A percentile compares a stretch with the other conserved stretches of the same genome.
phyloP scores from a whole-genome alignment of 1,140 invertebrate genomes.

The Lanistes nyassanus region DNA sequence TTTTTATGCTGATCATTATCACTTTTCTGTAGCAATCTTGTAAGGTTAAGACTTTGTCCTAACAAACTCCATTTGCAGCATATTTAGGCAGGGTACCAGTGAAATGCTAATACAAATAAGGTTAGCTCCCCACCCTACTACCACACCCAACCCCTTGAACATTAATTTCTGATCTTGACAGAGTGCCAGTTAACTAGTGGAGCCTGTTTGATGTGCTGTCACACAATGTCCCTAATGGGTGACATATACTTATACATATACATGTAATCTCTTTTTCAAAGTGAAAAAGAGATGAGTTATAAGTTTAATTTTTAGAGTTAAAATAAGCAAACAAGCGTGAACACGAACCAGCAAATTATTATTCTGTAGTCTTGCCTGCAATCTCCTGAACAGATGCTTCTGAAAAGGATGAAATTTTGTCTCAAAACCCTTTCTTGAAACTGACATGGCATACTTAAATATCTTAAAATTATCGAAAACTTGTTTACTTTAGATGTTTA shows the following conservation, averaged over 20 bases:
- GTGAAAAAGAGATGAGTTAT: no score
- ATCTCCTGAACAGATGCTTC: slow-evolving; percentile 46
- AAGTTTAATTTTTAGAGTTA: no score
- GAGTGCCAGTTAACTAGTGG: no score
- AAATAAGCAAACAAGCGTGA: neutral
- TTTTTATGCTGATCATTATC: neutral
- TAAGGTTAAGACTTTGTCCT: no score
- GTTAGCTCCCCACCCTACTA: no score
- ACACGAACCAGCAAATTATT: slow-evolving; percentile 40
- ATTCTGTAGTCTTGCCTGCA: slow-evolving; percentile 51
- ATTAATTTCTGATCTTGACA: no score
- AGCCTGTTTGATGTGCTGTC: no score
- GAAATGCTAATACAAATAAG: neutral
- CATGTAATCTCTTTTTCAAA: no score
- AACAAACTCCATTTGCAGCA: neutral
- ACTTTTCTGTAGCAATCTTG: neutral
- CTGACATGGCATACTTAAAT: neutral
- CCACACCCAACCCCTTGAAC: no score
- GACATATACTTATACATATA: no score
- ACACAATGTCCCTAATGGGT: no score
- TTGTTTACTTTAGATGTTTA: neutral
- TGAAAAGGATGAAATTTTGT: slow-evolving; percentile 28
- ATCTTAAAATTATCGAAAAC: neutral
- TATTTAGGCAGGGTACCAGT: neutral
- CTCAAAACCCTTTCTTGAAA: neutral